Evolutionary conservation across 2,797 vertebrate species (phyloP).

Genomic region (Micropoecilia bifurca): DNA sequence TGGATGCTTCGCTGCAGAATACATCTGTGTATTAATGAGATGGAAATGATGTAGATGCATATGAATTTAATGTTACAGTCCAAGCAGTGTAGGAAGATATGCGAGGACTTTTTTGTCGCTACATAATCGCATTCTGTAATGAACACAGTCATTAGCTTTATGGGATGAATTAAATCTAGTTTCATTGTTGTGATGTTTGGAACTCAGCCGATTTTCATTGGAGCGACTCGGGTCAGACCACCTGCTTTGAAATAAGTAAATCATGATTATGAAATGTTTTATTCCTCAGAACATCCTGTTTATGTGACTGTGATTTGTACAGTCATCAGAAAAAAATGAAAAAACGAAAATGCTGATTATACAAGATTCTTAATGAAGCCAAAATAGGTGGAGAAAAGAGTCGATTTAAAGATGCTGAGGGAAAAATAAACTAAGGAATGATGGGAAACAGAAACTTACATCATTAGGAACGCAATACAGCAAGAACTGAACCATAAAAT

Average conservation of each 20-base stretch:
- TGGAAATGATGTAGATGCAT: conserved; percentile 15
- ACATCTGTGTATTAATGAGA: conserved; percentile 38
- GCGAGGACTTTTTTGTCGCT: conserved; percentile 1
- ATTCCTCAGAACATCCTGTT: neutral
- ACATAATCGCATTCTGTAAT: conserved; percentile 12
- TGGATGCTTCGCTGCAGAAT: neutral
- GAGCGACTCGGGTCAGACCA: neutral
- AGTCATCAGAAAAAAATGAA: neutral
- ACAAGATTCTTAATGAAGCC: conserved; percentile 28
- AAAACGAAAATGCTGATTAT: conserved; percentile 37
- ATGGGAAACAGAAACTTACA: conserved; percentile 5
- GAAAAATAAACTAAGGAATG: conserved; percentile 6
- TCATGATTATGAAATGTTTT: conserved; percentile 10
- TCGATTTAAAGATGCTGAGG: conserved; percentile 23
- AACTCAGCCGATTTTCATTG: conserved; percentile 13
- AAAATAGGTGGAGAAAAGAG: conserved; percentile 10
- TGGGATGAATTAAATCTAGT: conserved; percentile 2
- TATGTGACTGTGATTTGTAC: neutral
- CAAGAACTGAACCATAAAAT: conserved; percentile 29
- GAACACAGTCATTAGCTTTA: conserved; percentile 15
- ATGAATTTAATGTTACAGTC: conserved; percentile 12
- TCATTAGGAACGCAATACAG: conserved; percentile 13
- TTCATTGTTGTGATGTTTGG: conserved; percentile 26
- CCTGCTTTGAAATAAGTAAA: conserved; percentile 35
- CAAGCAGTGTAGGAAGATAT: neutral